Conservation (phyloP, 2,888 invertebrate genomes). For the Ypsolopha scabrella region DNA sequence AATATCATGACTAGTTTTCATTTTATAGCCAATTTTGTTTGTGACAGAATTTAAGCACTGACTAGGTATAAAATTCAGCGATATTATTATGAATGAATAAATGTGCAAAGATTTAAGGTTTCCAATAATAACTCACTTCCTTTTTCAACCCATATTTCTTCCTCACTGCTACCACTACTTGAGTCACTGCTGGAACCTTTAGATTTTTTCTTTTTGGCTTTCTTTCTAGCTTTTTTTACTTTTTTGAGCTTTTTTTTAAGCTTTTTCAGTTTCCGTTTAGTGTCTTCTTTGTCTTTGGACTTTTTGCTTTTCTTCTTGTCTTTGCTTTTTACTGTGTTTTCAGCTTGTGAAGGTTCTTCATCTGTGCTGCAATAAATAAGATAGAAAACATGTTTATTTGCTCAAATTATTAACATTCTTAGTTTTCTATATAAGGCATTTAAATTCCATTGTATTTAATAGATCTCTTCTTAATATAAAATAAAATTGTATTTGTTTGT, state of each 20-base stretch:
- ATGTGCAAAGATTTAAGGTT: neutral
- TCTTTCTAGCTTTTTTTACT: slow-evolving; percentile 64
- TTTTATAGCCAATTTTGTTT: no score
- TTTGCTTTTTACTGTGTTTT: slow-evolving; percentile 37
- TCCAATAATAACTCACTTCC: slow-evolving; percentile 38
- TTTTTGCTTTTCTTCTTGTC: slow-evolving; percentile 58
- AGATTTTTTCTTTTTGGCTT: slow-evolving; percentile 55
- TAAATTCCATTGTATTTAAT: slow-evolving; percentile 7
- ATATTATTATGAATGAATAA: neutral
- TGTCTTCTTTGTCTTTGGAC: slow-evolving; percentile 60
- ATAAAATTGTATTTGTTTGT: no score
- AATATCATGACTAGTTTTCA: no score
- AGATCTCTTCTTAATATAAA: no score
- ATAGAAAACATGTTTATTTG: no score
- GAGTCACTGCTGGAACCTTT: slow-evolving; percentile 47
- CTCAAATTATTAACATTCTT: no score
- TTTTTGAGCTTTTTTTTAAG: slow-evolving; percentile 64
- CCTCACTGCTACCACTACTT: slow-evolving; percentile 40
- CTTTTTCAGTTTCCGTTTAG: slow-evolving; percentile 69
- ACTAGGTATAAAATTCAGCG: no score
- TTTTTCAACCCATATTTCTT: slow-evolving; percentile 79
- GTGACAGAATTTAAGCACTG: neutral
- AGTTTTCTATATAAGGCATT: slow-evolving; percentile 3
- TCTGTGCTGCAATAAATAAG: slow-evolving; percentile 39
- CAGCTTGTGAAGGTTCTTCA: slow-evolving; percentile 48